phyloP scores from a whole-genome alignment of 2,797 vertebrate species.

The Trematomus bernacchii region DNA sequence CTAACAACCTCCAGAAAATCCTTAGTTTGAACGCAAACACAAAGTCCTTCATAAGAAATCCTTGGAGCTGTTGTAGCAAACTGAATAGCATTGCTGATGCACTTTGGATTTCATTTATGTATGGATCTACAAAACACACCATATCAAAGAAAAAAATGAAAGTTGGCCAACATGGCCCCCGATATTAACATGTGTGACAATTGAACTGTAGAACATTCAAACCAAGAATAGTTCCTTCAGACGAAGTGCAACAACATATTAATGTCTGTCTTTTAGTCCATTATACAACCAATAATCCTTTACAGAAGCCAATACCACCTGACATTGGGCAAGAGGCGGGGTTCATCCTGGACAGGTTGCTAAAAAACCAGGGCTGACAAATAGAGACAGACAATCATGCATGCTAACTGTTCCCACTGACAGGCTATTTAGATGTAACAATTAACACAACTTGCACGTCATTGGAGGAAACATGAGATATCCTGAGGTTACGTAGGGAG shows the following conservation, averaged over 20 bases:
- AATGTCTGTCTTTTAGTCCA: background rate
- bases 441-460: too few relatives aligned
- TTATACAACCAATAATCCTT: background rate
- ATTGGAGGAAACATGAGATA: too few relatives aligned
- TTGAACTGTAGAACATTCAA: background rate
- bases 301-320: too few relatives aligned
- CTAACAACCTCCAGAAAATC: background rate
- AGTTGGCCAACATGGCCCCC: background rate
- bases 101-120: background rate
- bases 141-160: background rate
- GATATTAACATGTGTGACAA: background rate
- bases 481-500: too few relatives aligned
- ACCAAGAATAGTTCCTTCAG: conserved; percentile 8
- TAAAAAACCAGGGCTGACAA: too few relatives aligned
- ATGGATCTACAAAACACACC: background rate
- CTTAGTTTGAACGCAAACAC: background rate
- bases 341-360: too few relatives aligned
- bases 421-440: too few relatives aligned
- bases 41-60: background rate
- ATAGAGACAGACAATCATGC: too few relatives aligned
- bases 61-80: background rate
- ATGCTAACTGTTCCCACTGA: too few relatives aligned
- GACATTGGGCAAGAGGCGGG: too few relatives aligned
- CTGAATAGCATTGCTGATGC: background rate
- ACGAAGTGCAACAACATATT: background rate